phyloP scores from a whole-genome alignment of 2,113 vertebrate species.

The Forbesichthys papilliferus region DNA sequence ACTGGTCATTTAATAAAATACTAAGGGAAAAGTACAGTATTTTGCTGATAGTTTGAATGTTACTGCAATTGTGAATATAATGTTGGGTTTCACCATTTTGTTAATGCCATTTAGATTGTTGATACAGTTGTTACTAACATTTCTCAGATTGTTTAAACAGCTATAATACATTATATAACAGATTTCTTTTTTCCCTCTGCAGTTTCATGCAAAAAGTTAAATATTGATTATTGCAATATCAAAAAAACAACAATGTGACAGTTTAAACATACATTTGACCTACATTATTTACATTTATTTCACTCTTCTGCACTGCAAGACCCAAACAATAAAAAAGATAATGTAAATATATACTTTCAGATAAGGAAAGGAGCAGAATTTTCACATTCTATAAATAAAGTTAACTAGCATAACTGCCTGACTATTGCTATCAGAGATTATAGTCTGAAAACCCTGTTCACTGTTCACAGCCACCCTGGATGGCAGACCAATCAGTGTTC shows the following conservation, averaged over 20 bases:
- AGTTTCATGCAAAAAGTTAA: too few species aligned
- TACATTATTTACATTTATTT: too few species aligned
- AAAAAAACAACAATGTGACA: too few species aligned
- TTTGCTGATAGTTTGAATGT: slow-evolving; percentile 58
- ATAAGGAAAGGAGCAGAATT: neutral
- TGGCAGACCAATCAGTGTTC: too few species aligned
- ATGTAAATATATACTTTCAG: slow-evolving; percentile 31
- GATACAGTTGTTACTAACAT: slow-evolving; percentile 18
- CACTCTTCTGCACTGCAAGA: neutral
- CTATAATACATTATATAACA: neutral
- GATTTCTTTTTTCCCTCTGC: neutral
- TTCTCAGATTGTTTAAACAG: neutral
- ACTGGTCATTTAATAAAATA: neutral
- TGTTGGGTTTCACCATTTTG: slow-evolving; percentile 20
- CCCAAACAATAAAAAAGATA: neutral
- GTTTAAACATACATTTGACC: too few species aligned
- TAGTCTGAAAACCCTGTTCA: neutral
- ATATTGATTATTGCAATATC: too few species aligned
- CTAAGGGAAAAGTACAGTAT: neutral
- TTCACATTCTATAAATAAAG: neutral
- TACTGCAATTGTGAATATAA: slow-evolving; percentile 34
- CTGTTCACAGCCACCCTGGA: too few species aligned
- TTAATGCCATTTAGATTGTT: neutral
- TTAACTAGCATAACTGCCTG: neutral
- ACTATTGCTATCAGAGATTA: too few species aligned